A percentile compares a stretch with the other conserved stretches of the same genome.
Conservation (phyloP, 2,888 invertebrate species). For the Pristionchus mayeri region DNA sequence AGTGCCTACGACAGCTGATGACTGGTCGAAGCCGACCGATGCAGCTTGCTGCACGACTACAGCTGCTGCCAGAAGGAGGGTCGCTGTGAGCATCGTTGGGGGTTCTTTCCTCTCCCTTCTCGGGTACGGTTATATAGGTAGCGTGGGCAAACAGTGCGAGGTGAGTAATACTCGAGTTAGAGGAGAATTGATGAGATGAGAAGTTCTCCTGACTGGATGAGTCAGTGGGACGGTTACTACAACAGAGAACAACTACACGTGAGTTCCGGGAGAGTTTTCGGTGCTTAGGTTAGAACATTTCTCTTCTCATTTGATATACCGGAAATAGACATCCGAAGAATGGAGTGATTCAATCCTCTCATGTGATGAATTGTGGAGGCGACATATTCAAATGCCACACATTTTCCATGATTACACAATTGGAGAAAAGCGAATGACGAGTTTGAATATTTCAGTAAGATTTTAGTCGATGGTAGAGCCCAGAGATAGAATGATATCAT, state of each 20-base stretch:
- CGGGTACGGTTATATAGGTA: background rate
- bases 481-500: too few species aligned
- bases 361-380: too few species aligned
- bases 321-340: too few species aligned
- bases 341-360: too few species aligned
- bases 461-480: too few species aligned
- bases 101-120: background rate
- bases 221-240: background rate
- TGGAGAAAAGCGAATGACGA: too few species aligned
- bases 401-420: too few species aligned
- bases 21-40: conserved; percentile 38
- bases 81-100: background rate
- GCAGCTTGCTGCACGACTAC: background rate
- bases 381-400: too few species aligned
- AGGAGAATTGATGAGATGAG: background rate
- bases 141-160: background rate
- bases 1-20: background rate
- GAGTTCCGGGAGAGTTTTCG: background rate
- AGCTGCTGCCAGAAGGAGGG: background rate
- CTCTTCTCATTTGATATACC: too few species aligned
- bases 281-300: too few species aligned
- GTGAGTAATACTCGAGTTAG: conserved; percentile 33
- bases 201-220: background rate
- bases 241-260: too few species aligned
- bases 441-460: too few species aligned